Percentiles rank a stretch among this genome's conserved stretches.
Conservation (phyloP, 2,113 vertebrate species). For the Elachura formosa region DNA sequence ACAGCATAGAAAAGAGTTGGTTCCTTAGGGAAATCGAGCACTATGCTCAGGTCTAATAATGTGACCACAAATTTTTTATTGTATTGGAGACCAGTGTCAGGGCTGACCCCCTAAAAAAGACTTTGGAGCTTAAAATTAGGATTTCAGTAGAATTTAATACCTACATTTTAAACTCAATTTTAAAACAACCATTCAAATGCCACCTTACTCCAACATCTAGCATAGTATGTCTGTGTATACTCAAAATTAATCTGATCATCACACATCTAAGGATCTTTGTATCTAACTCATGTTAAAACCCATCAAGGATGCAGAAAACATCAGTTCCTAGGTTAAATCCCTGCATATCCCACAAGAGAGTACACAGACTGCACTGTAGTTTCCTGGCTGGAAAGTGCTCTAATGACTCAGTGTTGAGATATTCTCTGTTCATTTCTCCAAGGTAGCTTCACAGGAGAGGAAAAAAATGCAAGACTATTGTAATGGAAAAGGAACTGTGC, state of each 20-base stretch:
- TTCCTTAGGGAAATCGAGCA: neutral
- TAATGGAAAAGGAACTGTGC: neutral
- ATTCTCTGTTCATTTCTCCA: neutral
- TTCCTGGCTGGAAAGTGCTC: neutral
- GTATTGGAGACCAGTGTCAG: neutral
- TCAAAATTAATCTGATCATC: neutral
- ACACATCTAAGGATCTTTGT: neutral
- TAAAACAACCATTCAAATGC: neutral
- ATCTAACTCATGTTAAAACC: neutral
- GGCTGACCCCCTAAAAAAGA: neutral
- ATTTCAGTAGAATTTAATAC: neutral
- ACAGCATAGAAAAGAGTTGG: neutral
- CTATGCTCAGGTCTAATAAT: neutral
- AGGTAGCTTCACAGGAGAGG: neutral
- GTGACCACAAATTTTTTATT: neutral
- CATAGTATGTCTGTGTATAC: neutral
- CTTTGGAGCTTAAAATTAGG: neutral
- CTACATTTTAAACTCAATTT: neutral
- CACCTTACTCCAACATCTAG: neutral
- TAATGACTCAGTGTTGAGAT: neutral
- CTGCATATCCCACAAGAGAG: neutral
- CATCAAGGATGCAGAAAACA: neutral
- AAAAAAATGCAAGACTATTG: neutral
- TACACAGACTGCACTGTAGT: neutral
- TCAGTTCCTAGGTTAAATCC: fast-evolving